Evolutionary conservation across 2,113 vertebrate species (phyloP).

Genomic region (Antennarius striatus): DNA sequence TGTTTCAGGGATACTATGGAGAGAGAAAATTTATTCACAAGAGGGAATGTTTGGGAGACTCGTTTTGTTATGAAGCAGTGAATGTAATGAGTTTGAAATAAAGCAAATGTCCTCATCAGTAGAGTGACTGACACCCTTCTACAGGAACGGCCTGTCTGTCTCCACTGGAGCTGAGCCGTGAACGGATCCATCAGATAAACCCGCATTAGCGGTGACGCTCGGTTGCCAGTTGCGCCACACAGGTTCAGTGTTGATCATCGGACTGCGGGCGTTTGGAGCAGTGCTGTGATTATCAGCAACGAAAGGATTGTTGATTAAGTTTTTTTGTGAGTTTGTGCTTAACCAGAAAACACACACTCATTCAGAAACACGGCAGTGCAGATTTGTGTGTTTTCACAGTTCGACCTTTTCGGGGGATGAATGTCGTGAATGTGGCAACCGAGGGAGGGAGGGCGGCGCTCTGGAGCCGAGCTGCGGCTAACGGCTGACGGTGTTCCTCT

Average conservation of each 20-base stretch:
- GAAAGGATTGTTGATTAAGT: too few species aligned
- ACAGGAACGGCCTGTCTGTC: too few species aligned
- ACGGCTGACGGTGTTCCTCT: constrained; percentile 56
- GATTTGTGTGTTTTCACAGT: background rate
- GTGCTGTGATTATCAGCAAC: too few species aligned
- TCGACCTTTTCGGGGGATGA: background rate
- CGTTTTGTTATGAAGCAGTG: background rate
- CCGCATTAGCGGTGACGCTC: too few species aligned
- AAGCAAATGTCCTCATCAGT: too few species aligned
- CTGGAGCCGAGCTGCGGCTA: constrained; percentile 41
- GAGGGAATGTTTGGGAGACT: background rate
- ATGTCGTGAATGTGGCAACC: constrained; percentile 18
- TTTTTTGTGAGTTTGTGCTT: background rate
- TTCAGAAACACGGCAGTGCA: rapidly evolving
- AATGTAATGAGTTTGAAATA: background rate
- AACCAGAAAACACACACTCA: rapidly evolving
- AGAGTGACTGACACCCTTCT: too few species aligned
- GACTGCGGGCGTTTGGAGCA: too few species aligned
- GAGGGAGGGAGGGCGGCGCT: constrained; percentile 7
- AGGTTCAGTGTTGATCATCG: too few species aligned
- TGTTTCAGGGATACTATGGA: background rate
- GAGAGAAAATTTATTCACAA: background rate
- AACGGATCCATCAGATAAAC: too few species aligned
- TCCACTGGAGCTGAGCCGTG: too few species aligned
- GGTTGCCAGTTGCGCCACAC: too few species aligned